Evolutionary conservation across 2,113 vertebrate genomes (phyloP).

Genomic region (Okapia johnstoni): DNA sequence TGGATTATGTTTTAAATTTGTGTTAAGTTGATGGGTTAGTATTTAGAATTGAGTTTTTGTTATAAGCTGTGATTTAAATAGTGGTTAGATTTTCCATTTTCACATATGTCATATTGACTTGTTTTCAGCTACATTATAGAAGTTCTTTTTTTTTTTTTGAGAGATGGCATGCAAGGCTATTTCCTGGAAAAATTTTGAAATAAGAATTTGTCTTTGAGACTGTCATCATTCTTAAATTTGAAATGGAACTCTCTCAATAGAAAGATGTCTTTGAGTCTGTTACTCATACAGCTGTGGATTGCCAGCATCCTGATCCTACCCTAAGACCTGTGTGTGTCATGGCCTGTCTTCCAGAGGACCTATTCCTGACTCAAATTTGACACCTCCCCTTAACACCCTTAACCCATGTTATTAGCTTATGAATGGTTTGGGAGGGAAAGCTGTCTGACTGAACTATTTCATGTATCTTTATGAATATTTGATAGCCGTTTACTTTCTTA

Average conservation of each 20-base stretch:
- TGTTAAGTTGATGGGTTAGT: background rate
- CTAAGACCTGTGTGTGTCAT: background rate
- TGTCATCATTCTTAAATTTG: background rate
- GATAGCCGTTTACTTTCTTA: background rate
- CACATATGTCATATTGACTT: background rate
- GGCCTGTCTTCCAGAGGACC: background rate
- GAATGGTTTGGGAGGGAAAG: background rate
- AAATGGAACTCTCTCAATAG: background rate
- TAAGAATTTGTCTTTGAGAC: background rate
- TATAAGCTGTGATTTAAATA: background rate
- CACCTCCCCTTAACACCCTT: background rate
- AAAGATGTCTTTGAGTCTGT: background rate
- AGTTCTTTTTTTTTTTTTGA: background rate
- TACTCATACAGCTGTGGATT: background rate
- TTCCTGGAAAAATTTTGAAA: background rate
- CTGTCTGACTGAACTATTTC: background rate
- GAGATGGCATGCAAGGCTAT: background rate
- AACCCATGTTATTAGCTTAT: background rate
- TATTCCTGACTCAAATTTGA: background rate
- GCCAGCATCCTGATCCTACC: background rate
- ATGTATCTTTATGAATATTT: background rate
- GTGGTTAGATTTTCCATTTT: background rate
- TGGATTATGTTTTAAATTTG: background rate
- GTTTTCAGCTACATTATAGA: background rate
- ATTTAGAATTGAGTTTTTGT: slow-evolving; percentile 16